These are phyloP conservation scores for human DNA, from an alignment of 2,113 vertebrate genomes.

Conservation along the genomic window DNA sequence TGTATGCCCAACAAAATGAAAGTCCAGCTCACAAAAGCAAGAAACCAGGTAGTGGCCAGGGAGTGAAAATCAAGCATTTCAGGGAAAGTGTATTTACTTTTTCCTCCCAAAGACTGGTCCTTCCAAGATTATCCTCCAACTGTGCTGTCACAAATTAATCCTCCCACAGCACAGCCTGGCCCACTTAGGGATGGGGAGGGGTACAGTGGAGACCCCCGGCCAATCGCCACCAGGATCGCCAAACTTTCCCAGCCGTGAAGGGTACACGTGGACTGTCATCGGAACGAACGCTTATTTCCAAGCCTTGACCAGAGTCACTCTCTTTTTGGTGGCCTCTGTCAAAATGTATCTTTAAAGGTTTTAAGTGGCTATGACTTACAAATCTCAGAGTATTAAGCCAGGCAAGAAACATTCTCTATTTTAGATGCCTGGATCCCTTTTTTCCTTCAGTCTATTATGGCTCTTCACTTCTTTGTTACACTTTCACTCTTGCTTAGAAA, in stretches of 20 bases:
- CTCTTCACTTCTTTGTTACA: not conserved
- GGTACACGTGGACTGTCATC: not conserved
- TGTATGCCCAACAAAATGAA: not conserved
- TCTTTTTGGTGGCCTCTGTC: conserved; percentile 38
- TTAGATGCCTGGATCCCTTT: not conserved
- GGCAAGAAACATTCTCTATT: conserved; percentile 37
- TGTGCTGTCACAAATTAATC: not conserved
- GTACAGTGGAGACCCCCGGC: not conserved
- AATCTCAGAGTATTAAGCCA: not conserved
- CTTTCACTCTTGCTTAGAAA: not conserved
- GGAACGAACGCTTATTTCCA: not conserved
- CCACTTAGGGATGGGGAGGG: not conserved
- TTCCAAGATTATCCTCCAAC: not conserved
- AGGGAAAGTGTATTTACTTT: not conserved
- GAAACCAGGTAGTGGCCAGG: not conserved
- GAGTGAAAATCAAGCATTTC: not conserved
- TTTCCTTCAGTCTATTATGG: not conserved
- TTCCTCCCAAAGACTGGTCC: not conserved
- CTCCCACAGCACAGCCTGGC: not conserved
- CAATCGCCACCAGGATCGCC: not conserved
- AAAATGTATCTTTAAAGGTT: not conserved
- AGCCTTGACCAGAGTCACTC: conserved; percentile 14
- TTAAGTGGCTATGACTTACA: conserved; percentile 1
- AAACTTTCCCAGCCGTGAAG: not conserved
- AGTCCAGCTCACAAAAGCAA: not conserved